A percentile compares a stretch with the other conserved stretches of the same genome.
Conservation (phyloP, 2,113 vertebrate genomes). For the Acanthisitta chloris region DNA sequence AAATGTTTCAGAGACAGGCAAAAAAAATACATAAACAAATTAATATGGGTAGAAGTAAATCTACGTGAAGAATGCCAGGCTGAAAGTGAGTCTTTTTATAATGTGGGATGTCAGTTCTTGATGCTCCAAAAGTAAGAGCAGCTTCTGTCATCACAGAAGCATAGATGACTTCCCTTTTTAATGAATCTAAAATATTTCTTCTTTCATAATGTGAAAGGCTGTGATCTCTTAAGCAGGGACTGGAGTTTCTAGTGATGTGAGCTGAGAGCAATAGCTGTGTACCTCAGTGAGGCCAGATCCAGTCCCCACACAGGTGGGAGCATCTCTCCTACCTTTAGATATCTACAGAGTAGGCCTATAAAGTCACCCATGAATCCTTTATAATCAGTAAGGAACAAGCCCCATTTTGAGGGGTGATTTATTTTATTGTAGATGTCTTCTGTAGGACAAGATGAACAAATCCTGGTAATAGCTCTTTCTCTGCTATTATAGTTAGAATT, state of each 20-base stretch:
- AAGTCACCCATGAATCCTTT: background rate
- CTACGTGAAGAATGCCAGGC: background rate
- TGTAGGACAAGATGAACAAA: background rate
- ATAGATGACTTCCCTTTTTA: background rate
- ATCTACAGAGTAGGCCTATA: background rate
- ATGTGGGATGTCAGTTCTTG: background rate
- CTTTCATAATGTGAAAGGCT: background rate
- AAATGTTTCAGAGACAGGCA: background rate
- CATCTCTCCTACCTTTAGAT: background rate
- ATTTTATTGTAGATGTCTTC: background rate
- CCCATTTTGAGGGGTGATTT: background rate
- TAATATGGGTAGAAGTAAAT: background rate
- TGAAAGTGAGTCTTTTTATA: background rate
- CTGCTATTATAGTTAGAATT: background rate
- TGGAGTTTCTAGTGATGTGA: background rate
- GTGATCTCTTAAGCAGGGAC: background rate
- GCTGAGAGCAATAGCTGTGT: background rate
- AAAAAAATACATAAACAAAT: background rate
- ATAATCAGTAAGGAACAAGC: background rate
- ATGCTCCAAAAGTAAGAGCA: background rate
- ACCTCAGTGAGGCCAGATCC: background rate
- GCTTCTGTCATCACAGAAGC: background rate
- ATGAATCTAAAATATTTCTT: background rate
- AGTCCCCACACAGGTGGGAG: background rate
- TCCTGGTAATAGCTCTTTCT: background rate